These are phyloP conservation scores for Holothuria glaberrima DNA, from an alignment of 35 echinoderm and acorn worm species.

Conservation along the genomic window DNA sequence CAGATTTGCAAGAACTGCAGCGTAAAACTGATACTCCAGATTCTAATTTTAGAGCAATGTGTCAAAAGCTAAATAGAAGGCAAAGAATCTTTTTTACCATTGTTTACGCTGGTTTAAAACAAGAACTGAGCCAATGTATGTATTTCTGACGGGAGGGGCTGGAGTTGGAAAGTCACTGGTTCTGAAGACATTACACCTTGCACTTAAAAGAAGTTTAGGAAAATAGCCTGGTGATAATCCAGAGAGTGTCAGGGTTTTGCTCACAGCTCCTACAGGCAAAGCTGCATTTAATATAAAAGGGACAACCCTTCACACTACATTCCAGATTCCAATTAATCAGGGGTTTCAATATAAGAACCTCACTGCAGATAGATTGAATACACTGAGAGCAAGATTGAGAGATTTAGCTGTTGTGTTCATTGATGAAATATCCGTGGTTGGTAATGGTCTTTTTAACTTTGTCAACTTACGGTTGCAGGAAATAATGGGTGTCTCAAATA, in stretches of 20 bases:
- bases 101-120: not conserved
- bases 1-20: not conserved
- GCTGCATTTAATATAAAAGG: conserved; percentile 65
- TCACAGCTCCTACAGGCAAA: conserved; percentile 65
- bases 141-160: conserved; percentile 60
- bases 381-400: conserved; percentile 37
- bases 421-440: conserved; percentile 71
- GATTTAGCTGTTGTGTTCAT: conserved; percentile 55
- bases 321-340: conserved; percentile 44
- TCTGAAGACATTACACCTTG: conserved; percentile 31
- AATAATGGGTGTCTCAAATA: conserved; percentile 25
- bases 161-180: conserved; percentile 63
- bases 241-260: conserved; percentile 38
- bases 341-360: conserved; percentile 39
- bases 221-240: conserved; percentile 47
- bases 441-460: conserved; percentile 16
- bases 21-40: conserved; percentile 6
- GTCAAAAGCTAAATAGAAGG: conserved; percentile 12
- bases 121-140: conserved; percentile 35
- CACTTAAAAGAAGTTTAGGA: conserved; percentile 7
- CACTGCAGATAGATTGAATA: conserved; percentile 34
- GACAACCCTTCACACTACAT: conserved; percentile 60
- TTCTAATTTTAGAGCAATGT: not conserved
- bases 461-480: not conserved
- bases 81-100: conserved; percentile 23